Percentiles rank a stretch among this genome's conserved stretches.
phyloP scores from a whole-genome alignment of 2,888 invertebrate species.

The Fissipunctia ypsillon region DNA sequence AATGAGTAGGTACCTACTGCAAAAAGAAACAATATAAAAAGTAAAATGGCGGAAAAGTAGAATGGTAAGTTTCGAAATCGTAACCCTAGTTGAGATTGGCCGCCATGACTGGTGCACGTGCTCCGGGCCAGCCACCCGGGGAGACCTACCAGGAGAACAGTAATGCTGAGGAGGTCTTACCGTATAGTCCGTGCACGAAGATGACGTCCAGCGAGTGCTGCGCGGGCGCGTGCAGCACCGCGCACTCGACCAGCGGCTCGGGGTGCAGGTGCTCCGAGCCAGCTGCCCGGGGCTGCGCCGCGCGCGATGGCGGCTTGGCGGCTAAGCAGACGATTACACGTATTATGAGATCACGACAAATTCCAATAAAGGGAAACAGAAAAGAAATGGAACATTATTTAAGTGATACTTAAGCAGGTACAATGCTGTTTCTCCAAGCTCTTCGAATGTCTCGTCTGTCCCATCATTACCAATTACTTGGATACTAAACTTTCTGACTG shows the following conservation, averaged over 20 bases:
- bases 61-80: no score
- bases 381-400: no score
- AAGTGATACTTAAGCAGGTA: no score
- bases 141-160: background rate
- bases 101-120: no score
- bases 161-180: slow-evolving; percentile 72
- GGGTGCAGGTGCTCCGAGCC: slow-evolving; percentile 83
- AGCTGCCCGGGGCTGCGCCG: slow-evolving; percentile 73
- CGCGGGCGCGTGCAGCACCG: slow-evolving; percentile 78
- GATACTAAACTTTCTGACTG: no score
- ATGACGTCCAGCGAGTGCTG: slow-evolving; percentile 91
- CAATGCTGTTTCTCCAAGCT: no score
- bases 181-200: slow-evolving; percentile 95
- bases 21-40: no score
- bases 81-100: background rate
- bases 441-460: no score
- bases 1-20: no score
- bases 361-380: background rate
- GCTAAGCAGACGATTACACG: background rate
- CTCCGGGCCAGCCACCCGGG: background rate
- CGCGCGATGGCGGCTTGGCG: background rate
- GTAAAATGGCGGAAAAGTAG: no score
- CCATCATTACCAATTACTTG: no score
- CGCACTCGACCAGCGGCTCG: slow-evolving; percentile 83
- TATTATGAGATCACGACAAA: background rate